Percentiles rank a stretch among this genome's conserved stretches.
These are phyloP conservation scores for Drosophila emarginata DNA, from an alignment of 2,888 invertebrate genomes.

Conservation along the genomic window DNA sequence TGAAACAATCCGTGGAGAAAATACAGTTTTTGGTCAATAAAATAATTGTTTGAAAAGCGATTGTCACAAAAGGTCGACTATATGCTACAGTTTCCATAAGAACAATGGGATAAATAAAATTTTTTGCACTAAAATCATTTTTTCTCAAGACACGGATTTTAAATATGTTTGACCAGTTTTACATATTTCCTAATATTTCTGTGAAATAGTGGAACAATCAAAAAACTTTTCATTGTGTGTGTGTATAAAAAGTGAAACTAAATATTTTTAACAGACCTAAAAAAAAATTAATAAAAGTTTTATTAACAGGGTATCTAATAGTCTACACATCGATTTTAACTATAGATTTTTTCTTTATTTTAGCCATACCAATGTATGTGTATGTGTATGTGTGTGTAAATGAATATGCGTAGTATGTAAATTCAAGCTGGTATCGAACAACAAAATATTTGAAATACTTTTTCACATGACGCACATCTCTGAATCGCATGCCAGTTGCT, in stretches of 20 bases:
- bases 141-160: too few relatives aligned
- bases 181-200: constrained; percentile 58
- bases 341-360: not conserved
- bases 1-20: too few relatives aligned
- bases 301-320: not conserved
- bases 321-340: not conserved
- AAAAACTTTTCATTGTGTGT: constrained; percentile 6
- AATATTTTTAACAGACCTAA: constrained; percentile 43
- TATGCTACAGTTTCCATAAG: too few relatives aligned
- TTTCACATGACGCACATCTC: constrained; percentile 53
- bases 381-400: too few relatives aligned
- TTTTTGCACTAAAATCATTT: constrained; percentile 27
- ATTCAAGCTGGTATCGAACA: constrained; percentile 38
- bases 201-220: too few relatives aligned
- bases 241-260: constrained; percentile 32
- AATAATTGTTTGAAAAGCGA: too few relatives aligned
- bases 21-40: too few relatives aligned
- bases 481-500: constrained; percentile 12
- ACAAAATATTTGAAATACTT: constrained; percentile 51
- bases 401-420: constrained; percentile 43
- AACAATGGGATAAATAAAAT: too few relatives aligned
- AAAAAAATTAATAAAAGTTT: constrained; percentile 16
- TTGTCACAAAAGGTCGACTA: too few relatives aligned
- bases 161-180: too few relatives aligned
- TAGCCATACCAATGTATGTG: not conserved